A percentile compares a stretch with the other conserved stretches of the same genome.
phyloP scores from a whole-genome alignment of 1,140 invertebrate species.

The Bombus terrestris region DNA sequence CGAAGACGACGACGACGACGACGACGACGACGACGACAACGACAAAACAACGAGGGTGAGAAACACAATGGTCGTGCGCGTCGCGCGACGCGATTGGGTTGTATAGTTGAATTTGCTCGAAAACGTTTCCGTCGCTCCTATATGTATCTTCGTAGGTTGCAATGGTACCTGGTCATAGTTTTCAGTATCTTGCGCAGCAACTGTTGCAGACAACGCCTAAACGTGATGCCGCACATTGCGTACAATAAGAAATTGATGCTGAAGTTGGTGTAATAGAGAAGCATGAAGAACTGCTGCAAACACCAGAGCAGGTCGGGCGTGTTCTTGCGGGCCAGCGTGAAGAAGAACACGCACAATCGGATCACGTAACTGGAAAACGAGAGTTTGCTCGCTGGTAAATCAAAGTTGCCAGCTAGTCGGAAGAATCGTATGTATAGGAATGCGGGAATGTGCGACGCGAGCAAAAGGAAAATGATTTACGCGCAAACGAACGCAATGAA shows the following conservation, averaged over 20 bases:
- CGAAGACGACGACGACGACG: no score
- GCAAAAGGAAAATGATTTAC: no score
- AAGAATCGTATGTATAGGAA: no score
- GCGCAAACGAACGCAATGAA: rapidly evolving
- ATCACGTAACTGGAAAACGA: slow-evolving; percentile 83
- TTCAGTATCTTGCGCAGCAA: slow-evolving; percentile 80
- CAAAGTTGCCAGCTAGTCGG: neutral
- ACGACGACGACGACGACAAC: no score
- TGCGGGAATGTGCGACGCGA: no score
- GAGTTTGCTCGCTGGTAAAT: neutral
- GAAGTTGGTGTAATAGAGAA: slow-evolving; percentile 85
- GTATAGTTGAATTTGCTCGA: neutral
- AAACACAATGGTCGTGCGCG: neutral
- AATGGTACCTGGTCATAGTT: slow-evolving; percentile 78
- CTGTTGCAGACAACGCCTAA: slow-evolving; percentile 83
- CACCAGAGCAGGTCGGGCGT: slow-evolving; percentile 81
- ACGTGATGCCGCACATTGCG: slow-evolving; percentile 84
- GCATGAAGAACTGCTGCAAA: slow-evolving; percentile 84
- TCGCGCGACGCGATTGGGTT: no score
- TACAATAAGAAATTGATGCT: slow-evolving; percentile 85
- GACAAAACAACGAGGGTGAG: neutral
- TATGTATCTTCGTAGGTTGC: slow-evolving; percentile 76
- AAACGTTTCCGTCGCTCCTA: slow-evolving; percentile 54
- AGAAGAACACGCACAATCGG: slow-evolving; percentile 83
- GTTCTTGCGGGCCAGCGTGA: slow-evolving; percentile 78